Evolutionary conservation across 2,888 invertebrate species (phyloP), one percentile per base, ranked within the genome.

Genomic region (Lochmaea crataegi): DNA sequence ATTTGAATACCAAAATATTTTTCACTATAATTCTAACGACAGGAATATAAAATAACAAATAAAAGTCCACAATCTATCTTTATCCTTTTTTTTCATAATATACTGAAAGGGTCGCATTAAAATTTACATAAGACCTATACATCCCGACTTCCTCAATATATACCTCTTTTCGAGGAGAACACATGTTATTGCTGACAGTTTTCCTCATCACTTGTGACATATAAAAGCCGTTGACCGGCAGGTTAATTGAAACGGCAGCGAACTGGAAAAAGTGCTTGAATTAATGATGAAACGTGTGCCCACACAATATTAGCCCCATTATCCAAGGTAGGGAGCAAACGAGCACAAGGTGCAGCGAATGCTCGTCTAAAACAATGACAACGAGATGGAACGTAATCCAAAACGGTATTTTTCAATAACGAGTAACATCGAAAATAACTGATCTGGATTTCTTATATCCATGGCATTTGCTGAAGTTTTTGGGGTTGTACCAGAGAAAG

Each of bases 251-350:
- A 74, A 77, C 68, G 69, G 74, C 74, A 63, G 48, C 65, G 71
- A 69, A 72, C 32, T 74, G 72, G 75, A 70, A 78, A 76, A 77
- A 75, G 70, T 71, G 53, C 76, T 78, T 79, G 79, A 77, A 79
- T 79, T 76, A 78, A 76, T 78, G 75, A 79, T 78, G 77, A 71
- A 74, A 75, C 73, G 75, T 78, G 77, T 68, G 69, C 57, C 64
- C 71, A 74, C 76, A 74, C 76, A 76, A 71, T 77, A 77, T 77
- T 74, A 75, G 74, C 70, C 71, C 63, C 74, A 75, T 73, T 71
- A 71, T 72, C 61, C n/a, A 51, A 60, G 56, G 48, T 16, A 67
- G 22, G 45, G 14, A 14, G 48, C 58, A 60, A 68, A 68, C 56
- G 38, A n/a, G 14, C 38, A 10, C 18, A 12, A 18, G 18, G 11